These are phyloP conservation scores for Drosophila simulans DNA, from an alignment of 1,140 invertebrate genomes.

Conservation along the genomic window DNA sequence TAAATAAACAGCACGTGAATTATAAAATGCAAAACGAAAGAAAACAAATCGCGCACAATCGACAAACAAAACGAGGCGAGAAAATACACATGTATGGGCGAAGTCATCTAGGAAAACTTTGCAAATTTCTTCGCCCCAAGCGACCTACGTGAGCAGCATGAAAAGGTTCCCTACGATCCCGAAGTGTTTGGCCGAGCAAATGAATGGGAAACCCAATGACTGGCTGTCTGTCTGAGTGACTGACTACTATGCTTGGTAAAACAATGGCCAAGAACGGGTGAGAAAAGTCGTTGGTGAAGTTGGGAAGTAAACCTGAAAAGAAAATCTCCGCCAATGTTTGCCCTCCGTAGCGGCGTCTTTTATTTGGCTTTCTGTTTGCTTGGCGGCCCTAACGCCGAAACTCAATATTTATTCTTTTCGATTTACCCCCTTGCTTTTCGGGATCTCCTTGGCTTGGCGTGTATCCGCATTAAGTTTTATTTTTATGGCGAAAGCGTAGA, in stretches of 20 bases:
- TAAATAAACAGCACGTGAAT: conserved; percentile 71
- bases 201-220: conserved; percentile 34
- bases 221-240: conserved; percentile 23
- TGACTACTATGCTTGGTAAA: conserved; percentile 55
- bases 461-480: conserved; percentile 70
- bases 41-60: conserved; percentile 43
- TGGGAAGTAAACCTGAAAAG: conserved; percentile 33
- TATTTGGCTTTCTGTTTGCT: conserved; percentile 59
- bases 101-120: conserved; percentile 77
- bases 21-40: conserved; percentile 59
- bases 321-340: conserved; percentile 66
- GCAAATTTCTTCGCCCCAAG: conserved; percentile 68
- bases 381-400: conserved; percentile 68
- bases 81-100: conserved; percentile 44
- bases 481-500: conserved; percentile 73
- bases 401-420: conserved; percentile 80
- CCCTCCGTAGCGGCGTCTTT: conserved; percentile 35
- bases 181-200: conserved; percentile 34
- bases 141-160: conserved; percentile 68
- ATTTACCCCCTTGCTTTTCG: conserved; percentile 37
- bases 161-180: conserved; percentile 35
- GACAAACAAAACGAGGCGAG: conserved; percentile 43
- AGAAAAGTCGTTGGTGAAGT: conserved; percentile 21
- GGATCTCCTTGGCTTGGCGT: conserved; percentile 8
- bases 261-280: conserved; percentile 51